phyloP scores from a whole-genome alignment of 2,888 invertebrate genomes.

The Frankliniella fusca region DNA sequence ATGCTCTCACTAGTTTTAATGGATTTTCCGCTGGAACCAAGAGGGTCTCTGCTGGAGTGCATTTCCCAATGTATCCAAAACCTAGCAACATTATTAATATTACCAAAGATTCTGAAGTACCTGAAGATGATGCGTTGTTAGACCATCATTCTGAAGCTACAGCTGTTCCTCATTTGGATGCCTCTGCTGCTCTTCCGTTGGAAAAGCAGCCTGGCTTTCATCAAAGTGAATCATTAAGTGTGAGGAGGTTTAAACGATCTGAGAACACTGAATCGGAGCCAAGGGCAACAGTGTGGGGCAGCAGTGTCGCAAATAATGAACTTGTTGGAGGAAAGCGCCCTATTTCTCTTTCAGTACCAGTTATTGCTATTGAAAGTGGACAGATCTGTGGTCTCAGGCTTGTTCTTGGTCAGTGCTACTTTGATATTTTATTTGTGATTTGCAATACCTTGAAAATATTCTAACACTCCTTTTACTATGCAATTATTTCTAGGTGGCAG shows the following conservation, averaged over 20 bases:
- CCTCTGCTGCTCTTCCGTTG: too few species aligned
- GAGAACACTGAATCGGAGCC: neutral
- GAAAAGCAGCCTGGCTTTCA: too few species aligned
- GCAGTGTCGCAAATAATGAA: neutral
- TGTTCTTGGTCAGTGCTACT: constrained; percentile 46
- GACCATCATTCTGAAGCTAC: too few species aligned
- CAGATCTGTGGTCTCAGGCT: constrained; percentile 53
- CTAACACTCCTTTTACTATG: neutral
- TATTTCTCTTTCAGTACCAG: constrained; percentile 41
- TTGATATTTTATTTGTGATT: constrained; percentile 27
- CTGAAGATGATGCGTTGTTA: too few species aligned
- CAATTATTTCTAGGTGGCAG: constrained; percentile 45
- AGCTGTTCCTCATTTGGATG: too few species aligned
- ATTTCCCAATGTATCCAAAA: neutral
- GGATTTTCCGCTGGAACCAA: constrained; percentile 1
- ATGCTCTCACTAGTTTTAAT: constrained; percentile 40
- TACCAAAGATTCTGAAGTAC: neutral
- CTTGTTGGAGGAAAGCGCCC: constrained; percentile 38
- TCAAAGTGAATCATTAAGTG: neutral
- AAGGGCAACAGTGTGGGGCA: neutral
- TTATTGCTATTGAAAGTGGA: constrained; percentile 41
- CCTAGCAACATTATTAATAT: neutral
- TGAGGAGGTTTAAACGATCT: neutral
- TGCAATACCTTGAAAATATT: constrained; percentile 27
- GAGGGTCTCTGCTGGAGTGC: neutral